Evolutionary conservation across 2,888 invertebrate genomes (phyloP).

Genomic region (Nudaria mundana): DNA sequence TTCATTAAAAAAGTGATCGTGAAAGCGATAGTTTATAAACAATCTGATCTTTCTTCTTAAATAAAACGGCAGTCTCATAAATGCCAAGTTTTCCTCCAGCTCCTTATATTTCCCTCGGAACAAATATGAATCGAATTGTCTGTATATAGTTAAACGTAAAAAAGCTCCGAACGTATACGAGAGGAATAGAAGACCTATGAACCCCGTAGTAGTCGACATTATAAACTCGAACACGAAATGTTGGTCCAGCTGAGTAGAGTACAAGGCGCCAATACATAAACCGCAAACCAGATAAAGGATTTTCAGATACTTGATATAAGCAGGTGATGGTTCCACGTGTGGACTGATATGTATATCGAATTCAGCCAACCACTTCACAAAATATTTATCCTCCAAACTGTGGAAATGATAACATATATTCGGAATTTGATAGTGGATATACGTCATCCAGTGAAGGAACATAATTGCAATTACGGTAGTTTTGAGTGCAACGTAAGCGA

Average conservation of each 20-base stretch:
- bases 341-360: constrained; percentile 22
- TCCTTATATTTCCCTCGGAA: constrained; percentile 47
- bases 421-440: constrained; percentile 53
- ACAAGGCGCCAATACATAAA: constrained; percentile 48
- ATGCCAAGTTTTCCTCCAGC: constrained; percentile 46
- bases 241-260: constrained; percentile 35
- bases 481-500: constrained; percentile 28
- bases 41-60: constrained; percentile 48
- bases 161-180: constrained; percentile 42
- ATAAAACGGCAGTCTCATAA: constrained; percentile 42
- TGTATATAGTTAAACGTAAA: constrained; percentile 46
- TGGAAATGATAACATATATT: constrained; percentile 40
- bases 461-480: constrained; percentile 32
- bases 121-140: constrained; percentile 38
- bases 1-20: constrained; percentile 55
- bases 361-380: constrained; percentile 35
- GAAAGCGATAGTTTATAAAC: constrained; percentile 55
- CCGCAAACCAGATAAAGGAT: constrained; percentile 47
- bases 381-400: constrained; percentile 12
- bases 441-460: constrained; percentile 60
- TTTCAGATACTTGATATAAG: constrained; percentile 45
- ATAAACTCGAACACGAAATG: constrained; percentile 41
- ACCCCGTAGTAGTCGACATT: constrained; percentile 36
- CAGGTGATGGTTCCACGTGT: constrained; percentile 1
- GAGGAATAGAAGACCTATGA: constrained; percentile 46